Conservation (phyloP, 2,113 vertebrate species). For the Mormoops blainvillei region DNA sequence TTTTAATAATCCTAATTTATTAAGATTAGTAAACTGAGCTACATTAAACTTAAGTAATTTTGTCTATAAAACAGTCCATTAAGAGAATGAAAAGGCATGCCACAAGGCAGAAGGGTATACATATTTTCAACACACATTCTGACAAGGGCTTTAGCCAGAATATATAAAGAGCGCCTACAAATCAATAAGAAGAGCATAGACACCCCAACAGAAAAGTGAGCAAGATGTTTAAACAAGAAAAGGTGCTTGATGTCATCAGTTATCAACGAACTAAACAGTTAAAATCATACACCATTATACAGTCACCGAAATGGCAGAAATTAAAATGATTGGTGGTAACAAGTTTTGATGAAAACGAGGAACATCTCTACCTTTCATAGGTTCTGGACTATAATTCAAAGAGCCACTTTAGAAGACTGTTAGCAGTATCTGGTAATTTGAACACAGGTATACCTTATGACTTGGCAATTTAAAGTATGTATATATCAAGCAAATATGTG, state of each 20-base stretch:
- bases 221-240: background rate
- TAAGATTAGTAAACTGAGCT: background rate
- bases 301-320: background rate
- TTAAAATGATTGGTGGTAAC: background rate
- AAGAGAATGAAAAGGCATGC: background rate
- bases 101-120: background rate
- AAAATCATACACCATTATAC: background rate
- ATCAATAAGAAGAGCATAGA: background rate
- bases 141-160: background rate
- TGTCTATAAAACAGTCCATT: background rate
- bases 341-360: background rate
- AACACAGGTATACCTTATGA: background rate
- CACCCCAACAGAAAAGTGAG: background rate
- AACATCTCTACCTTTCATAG: background rate
- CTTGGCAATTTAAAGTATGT: background rate
- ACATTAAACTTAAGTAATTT: background rate
- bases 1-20: background rate
- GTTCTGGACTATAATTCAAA: background rate
- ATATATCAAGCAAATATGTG: background rate
- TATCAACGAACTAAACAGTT: background rate
- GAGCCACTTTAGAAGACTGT: background rate
- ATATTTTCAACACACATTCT: background rate
- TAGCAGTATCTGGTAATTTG: background rate
- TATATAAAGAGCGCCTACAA: background rate
- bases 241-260: background rate